phyloP scores from a whole-genome alignment of 2,888 invertebrate species.

The Drosophila cyrtoloma region DNA sequence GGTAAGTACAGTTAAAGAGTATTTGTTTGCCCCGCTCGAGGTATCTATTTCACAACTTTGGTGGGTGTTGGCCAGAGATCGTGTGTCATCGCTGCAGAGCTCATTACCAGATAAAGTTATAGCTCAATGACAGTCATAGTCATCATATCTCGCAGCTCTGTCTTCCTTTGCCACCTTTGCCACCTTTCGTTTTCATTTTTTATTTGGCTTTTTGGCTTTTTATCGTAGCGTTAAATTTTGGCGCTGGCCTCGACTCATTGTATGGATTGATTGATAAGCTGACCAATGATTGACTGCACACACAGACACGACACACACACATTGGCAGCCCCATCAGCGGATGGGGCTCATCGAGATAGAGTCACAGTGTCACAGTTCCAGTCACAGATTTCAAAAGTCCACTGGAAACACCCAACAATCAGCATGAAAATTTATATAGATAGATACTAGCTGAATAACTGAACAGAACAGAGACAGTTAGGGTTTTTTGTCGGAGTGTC shows the following conservation, averaged over 20 bases:
- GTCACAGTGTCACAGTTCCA: conserved; percentile 9
- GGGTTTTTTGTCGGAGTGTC: neutral
- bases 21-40: conserved; percentile 48
- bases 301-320: conserved; percentile 21
- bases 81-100: conserved; percentile 62
- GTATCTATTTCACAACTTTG: conserved; percentile 67
- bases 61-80: conserved; percentile 73
- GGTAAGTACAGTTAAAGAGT: conserved; percentile 47
- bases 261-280: conserved; percentile 7
- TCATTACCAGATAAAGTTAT: conserved; percentile 60
- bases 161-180: neutral
- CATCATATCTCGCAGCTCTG: conserved; percentile 10
- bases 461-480: neutral
- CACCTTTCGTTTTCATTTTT: neutral
- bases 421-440: neutral
- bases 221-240: conserved; percentile 15
- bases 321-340: conserved; percentile 6
- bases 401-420: conserved; percentile 14
- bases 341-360: conserved; percentile 43
- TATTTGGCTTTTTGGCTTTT: conserved; percentile 17
- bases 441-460: neutral
- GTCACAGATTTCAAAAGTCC: conserved; percentile 37
- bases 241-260: conserved; percentile 3
- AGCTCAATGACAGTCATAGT: conserved; percentile 12
- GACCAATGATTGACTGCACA: conserved; percentile 40